Evolutionary conservation across 2,888 invertebrate genomes (phyloP).

Genomic region (Beris morrisii): DNA sequence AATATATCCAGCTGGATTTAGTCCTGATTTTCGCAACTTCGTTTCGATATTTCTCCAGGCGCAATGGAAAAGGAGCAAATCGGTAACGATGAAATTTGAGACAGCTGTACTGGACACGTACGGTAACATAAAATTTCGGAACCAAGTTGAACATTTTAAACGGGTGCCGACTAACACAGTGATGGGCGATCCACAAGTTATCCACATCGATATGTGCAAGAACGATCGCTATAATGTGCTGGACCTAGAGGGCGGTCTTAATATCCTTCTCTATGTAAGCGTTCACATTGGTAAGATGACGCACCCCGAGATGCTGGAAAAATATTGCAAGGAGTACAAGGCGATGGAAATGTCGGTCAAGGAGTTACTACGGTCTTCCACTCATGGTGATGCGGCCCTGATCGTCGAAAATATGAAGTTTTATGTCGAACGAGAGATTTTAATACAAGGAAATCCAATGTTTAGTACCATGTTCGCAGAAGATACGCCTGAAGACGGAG

Average conservation of each 20-base stretch:
- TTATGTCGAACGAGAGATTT: constrained; percentile 4
- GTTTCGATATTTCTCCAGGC: constrained; percentile 14
- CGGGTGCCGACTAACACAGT: not conserved
- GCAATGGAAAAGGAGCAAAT: constrained; percentile 16
- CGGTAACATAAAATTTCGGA: not conserved
- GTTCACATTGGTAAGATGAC: constrained; percentile 19
- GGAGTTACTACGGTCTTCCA: not conserved
- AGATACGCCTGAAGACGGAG: not conserved
- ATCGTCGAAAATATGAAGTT: not conserved
- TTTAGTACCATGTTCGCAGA: constrained; percentile 4
- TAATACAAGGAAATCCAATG: constrained; percentile 16
- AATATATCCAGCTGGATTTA: constrained; percentile 8
- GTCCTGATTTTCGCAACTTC: not conserved
- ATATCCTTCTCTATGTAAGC: constrained; percentile 3
- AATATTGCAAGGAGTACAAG: constrained; percentile 4
- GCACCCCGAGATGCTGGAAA: constrained; percentile 20
- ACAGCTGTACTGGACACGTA: constrained; percentile 8
- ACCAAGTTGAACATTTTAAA: constrained; percentile 12
- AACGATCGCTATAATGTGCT: constrained; percentile 5
- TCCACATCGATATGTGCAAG: constrained; percentile 9
- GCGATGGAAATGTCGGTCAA: not conserved
- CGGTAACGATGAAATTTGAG: constrained; percentile 16
- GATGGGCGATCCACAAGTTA: constrained; percentile 16
- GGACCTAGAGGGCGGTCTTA: not conserved
- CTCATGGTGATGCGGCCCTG: constrained; percentile 3